A percentile compares a stretch with the other conserved stretches of the same genome.
Evolutionary conservation across 2,888 invertebrate species (phyloP).

Genomic region (Micoletzkya japonica): DNA sequence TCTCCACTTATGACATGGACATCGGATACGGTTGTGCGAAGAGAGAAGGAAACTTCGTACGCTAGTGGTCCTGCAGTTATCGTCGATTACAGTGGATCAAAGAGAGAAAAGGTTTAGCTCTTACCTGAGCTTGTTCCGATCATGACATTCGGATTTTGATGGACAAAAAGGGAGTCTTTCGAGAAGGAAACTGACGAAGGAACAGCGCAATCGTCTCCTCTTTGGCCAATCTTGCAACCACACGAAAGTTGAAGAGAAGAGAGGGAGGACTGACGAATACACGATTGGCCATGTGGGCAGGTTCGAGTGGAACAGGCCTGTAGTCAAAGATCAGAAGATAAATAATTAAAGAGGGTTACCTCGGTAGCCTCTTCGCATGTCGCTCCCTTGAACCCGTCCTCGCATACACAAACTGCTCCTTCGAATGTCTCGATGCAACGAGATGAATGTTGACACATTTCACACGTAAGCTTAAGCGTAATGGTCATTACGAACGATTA

Average conservation of each 20-base stretch:
- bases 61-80: constrained; percentile 32
- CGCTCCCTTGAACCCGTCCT: constrained; percentile 38
- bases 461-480: constrained; percentile 31
- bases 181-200: constrained; percentile 46
- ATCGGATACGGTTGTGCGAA: constrained; percentile 56
- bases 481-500: background rate
- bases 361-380: constrained; percentile 35
- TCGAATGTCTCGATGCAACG: constrained; percentile 40
- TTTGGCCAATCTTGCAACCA: constrained; percentile 31
- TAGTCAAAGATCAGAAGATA: background rate
- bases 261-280: constrained; percentile 30
- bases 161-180: constrained; percentile 45
- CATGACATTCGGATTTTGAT: constrained; percentile 47
- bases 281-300: constrained; percentile 30
- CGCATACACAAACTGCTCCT: constrained; percentile 42
- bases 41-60: constrained; percentile 45
- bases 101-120: background rate
- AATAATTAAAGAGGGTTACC: too few relatives aligned
- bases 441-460: constrained; percentile 37
- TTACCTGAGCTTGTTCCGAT: constrained; percentile 35
- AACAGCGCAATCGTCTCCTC: constrained; percentile 42
- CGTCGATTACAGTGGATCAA: background rate
- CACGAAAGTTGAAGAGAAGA: constrained; percentile 27
- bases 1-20: constrained; percentile 56
- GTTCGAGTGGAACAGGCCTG: constrained; percentile 30